A percentile compares a stretch with the other conserved stretches of the same genome.
Evolutionary conservation across 2,113 vertebrate species (phyloP).

Genomic region (Carassius auratus): DNA sequence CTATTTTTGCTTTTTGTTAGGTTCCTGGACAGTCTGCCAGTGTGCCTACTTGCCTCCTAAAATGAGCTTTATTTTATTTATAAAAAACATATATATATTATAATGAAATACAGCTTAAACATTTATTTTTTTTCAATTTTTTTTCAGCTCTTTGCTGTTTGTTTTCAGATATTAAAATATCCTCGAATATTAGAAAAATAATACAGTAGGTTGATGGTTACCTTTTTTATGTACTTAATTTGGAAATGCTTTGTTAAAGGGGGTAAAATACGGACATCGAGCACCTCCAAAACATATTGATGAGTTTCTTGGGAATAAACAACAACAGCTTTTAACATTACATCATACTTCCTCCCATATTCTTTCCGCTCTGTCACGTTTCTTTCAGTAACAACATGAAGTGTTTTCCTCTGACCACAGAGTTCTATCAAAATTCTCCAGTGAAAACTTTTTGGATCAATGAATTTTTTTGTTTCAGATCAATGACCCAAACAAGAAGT

Average conservation of each 20-base stretch:
- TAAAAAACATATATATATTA: too few relatives aligned
- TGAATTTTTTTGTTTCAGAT: too few relatives aligned
- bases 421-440: background rate
- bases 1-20: too few relatives aligned
- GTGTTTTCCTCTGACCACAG: background rate
- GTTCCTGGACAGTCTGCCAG: too few relatives aligned
- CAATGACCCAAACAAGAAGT: background rate
- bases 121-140: background rate
- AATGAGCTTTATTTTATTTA: too few relatives aligned
- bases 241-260: constrained; percentile 89
- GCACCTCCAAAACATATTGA: constrained; percentile 84
- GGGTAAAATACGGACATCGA: constrained; percentile 85
- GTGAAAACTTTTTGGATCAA: too few relatives aligned
- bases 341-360: constrained; percentile 15
- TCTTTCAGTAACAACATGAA: background rate
- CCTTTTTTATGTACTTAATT: constrained; percentile 87
- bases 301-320: constrained; percentile 79
- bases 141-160: background rate
- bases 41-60: too few relatives aligned
- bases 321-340: constrained; percentile 2
- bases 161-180: background rate
- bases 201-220: constrained; percentile 59
- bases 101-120: too few relatives aligned
- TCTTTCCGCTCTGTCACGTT: background rate
- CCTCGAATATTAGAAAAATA: background rate